Percentiles rank a stretch among this genome's conserved stretches.
Conservation (phyloP, 2,888 invertebrate species). For the Ceratothoa steindachneri region DNA sequence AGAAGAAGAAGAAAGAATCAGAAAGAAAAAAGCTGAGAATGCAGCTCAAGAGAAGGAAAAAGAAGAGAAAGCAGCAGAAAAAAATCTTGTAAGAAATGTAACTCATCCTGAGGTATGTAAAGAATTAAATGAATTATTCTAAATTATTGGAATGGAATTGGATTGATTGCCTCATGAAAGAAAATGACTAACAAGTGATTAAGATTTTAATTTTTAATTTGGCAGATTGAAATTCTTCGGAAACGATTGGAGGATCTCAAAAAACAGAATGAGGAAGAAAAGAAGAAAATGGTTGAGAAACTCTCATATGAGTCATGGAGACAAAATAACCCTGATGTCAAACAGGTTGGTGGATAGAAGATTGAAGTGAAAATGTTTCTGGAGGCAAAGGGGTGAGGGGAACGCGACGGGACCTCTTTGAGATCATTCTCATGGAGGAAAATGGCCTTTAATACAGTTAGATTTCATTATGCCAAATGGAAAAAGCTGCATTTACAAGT, state of each 20-base stretch:
- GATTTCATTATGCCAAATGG: too few relatives aligned
- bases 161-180: too few relatives aligned
- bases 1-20: background rate
- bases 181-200: background rate
- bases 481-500: too few relatives aligned
- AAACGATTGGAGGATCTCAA: conserved; percentile 39
- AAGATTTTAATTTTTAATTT: background rate
- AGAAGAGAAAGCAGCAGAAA: background rate
- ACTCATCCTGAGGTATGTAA: background rate
- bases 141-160: too few relatives aligned
- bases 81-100: background rate
- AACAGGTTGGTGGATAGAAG: conserved; percentile 30
- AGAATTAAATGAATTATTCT: background rate
- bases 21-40: background rate
- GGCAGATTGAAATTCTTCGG: conserved; percentile 36
- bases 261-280: conserved; percentile 36
- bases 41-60: background rate
- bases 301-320: conserved; percentile 38
- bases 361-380: too few relatives aligned
- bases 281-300: conserved; percentile 33
- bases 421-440: too few relatives aligned
- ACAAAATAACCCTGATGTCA: conserved; percentile 24
- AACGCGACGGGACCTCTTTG: too few relatives aligned
- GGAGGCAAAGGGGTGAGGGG: too few relatives aligned
- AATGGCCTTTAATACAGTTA: too few relatives aligned